Conservation (phyloP, 2,888 invertebrate species). For the Minunthozetes semirufus region DNA sequence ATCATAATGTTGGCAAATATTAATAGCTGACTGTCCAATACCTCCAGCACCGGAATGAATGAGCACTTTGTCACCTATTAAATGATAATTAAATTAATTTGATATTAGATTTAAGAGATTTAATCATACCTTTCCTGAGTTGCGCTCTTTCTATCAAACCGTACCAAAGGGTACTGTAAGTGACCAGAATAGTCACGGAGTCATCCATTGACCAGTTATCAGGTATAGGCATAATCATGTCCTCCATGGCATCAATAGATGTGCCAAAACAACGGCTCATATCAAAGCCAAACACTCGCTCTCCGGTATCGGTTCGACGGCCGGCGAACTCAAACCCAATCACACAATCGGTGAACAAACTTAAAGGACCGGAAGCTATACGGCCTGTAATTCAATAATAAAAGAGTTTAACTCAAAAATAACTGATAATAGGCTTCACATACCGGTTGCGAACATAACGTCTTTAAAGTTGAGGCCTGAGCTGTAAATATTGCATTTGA, state of each 20-base stretch:
- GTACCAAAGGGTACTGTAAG: slow-evolving; percentile 77
- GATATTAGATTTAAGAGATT: too few species aligned
- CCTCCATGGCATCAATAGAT: slow-evolving; percentile 56
- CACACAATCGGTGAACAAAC: slow-evolving; percentile 63
- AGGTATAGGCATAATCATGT: slow-evolving; percentile 82
- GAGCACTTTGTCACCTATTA: slow-evolving; percentile 70
- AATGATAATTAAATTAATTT: not conserved
- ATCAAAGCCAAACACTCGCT: slow-evolving; percentile 85
- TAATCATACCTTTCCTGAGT: too few species aligned
- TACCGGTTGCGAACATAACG: slow-evolving; percentile 54
- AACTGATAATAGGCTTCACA: not conserved
- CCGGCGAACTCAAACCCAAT: slow-evolving; percentile 89
- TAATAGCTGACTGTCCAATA: slow-evolving; percentile 93
- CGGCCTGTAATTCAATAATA: not conserved
- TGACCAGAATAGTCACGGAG: slow-evolving; percentile 89
- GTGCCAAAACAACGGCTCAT: slow-evolving; percentile 80
- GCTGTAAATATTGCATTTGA: too few species aligned
- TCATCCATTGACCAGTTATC: slow-evolving; percentile 77
- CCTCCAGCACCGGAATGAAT: slow-evolving; percentile 65
- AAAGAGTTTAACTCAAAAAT: too few species aligned
- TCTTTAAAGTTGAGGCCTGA: too few species aligned
- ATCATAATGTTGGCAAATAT: slow-evolving; percentile 80
- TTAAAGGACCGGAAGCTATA: not conserved
- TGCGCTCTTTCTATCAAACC: slow-evolving; percentile 75
- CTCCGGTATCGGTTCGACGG: slow-evolving; percentile 59